phyloP scores from a whole-genome alignment of 1,140 invertebrate species.

The Adelges cooleyi region DNA sequence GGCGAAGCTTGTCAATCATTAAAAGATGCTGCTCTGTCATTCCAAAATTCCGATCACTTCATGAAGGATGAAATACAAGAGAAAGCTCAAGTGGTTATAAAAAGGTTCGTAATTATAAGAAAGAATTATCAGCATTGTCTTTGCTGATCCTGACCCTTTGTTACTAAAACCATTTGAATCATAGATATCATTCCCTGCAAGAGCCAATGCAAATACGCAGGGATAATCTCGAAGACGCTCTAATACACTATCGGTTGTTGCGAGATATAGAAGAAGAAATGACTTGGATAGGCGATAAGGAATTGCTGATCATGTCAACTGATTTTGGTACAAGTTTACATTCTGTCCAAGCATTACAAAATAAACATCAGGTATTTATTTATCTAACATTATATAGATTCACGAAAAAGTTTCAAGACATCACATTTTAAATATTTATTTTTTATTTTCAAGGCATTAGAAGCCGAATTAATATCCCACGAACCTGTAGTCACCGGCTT shows the following conservation, averaged over 20 bases:
- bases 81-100: conserved; percentile 54
- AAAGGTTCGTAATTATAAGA: conserved; percentile 39
- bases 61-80: conserved; percentile 72
- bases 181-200: conserved; percentile 66
- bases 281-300: conserved; percentile 74
- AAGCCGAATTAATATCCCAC: conserved; percentile 68
- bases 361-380: conserved; percentile 69
- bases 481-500: conserved; percentile 67
- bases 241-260: conserved; percentile 70
- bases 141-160: no score
- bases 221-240: conserved; percentile 80
- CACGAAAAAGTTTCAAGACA: background rate
- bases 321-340: conserved; percentile 68
- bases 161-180: background rate
- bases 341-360: conserved; percentile 90
- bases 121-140: background rate
- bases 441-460: conserved; percentile 44
- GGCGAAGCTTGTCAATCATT: conserved; percentile 64
- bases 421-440: background rate
- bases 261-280: conserved; percentile 77
- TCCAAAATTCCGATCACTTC: conserved; percentile 66
- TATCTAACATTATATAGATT: no score
- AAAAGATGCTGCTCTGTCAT: conserved; percentile 59
- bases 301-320: conserved; percentile 64
- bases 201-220: conserved; percentile 79